phyloP scores from a whole-genome alignment of 2,797 vertebrate genomes.

The Odontamblyopus rebecca region DNA sequence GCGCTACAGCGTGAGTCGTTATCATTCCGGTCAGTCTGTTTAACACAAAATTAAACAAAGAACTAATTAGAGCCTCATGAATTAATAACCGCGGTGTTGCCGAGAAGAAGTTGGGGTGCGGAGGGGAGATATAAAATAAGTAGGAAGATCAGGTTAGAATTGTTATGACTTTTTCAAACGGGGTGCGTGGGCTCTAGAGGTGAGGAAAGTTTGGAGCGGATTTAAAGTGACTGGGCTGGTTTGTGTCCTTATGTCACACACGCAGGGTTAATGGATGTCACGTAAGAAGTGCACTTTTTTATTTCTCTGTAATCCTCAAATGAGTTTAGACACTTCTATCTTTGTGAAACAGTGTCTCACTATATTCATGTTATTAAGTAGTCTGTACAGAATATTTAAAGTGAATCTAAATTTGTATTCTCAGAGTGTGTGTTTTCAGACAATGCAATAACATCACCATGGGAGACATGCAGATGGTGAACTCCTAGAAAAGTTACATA shows the following conservation, averaged over 20 bases:
- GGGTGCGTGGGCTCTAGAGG: slow-evolving; percentile 79
- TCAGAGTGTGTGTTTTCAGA: no score
- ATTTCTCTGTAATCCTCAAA: slow-evolving; percentile 24
- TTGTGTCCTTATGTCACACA: slow-evolving; percentile 52
- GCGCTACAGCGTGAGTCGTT: slow-evolving; percentile 97
- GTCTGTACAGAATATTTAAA: neutral
- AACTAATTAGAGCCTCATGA: slow-evolving; percentile 99
- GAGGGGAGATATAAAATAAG: slow-evolving; percentile 99
- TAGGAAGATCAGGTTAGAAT: slow-evolving; percentile 94
- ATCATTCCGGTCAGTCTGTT: slow-evolving; percentile 99
- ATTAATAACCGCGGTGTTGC: slow-evolving; percentile 99
- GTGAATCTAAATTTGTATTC: neutral
- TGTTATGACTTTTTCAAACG: slow-evolving; percentile 81
- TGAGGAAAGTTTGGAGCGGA: slow-evolving; percentile 82
- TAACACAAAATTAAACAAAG: slow-evolving; percentile 99
- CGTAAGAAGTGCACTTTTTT: slow-evolving; percentile 21
- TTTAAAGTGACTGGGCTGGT: slow-evolving; percentile 73
- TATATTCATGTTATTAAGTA: neutral
- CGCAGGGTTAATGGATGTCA: slow-evolving; percentile 55
- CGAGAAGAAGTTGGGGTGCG: slow-evolving; percentile 95
- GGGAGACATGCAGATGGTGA: no score
- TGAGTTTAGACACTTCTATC: slow-evolving; percentile 18
- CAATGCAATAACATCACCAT: no score
- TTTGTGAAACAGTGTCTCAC: slow-evolving; percentile 8
- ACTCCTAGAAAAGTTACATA: no score